phyloP scores from a whole-genome alignment of 2,888 invertebrate species.

The Tortrix viridana region DNA sequence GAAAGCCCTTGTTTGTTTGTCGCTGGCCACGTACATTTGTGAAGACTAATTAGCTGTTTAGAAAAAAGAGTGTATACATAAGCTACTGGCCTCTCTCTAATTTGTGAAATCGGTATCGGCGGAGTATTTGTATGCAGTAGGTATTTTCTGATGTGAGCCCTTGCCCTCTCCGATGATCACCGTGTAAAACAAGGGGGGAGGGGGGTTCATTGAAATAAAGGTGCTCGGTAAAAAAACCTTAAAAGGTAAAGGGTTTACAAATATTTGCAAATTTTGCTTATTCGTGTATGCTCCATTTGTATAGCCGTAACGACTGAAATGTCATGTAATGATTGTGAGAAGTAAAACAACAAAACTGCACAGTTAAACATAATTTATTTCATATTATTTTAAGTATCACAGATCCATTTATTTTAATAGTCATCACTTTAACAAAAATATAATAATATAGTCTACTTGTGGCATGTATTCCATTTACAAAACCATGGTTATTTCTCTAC shows the following conservation, averaged over 20 bases:
- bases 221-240: neutral
- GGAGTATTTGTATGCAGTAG: too few relatives aligned
- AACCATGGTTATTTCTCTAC: slow-evolving; percentile 57
- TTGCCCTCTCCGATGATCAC: too few relatives aligned
- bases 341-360: slow-evolving; percentile 57
- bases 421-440: slow-evolving; percentile 84
- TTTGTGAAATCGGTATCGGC: too few relatives aligned
- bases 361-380: slow-evolving; percentile 85
- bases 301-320: too few relatives aligned
- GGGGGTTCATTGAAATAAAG: too few relatives aligned
- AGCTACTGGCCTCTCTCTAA: neutral
- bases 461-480: slow-evolving; percentile 68
- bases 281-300: too few relatives aligned
- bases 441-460: slow-evolving; percentile 73
- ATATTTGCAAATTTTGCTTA: too few relatives aligned
- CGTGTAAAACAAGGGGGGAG: too few relatives aligned
- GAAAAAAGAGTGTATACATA: neutral
- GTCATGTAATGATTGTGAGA: slow-evolving; percentile 8
- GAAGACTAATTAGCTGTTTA: slow-evolving; percentile 15
- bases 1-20: slow-evolving; percentile 18
- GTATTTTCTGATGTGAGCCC: too few relatives aligned
- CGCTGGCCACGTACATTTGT: slow-evolving; percentile 28
- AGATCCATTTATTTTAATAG: slow-evolving; percentile 83
- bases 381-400: slow-evolving; percentile 84
- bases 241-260: too few relatives aligned